Conservation (phyloP, 2,113 vertebrate species). For the Indicator maculatus region DNA sequence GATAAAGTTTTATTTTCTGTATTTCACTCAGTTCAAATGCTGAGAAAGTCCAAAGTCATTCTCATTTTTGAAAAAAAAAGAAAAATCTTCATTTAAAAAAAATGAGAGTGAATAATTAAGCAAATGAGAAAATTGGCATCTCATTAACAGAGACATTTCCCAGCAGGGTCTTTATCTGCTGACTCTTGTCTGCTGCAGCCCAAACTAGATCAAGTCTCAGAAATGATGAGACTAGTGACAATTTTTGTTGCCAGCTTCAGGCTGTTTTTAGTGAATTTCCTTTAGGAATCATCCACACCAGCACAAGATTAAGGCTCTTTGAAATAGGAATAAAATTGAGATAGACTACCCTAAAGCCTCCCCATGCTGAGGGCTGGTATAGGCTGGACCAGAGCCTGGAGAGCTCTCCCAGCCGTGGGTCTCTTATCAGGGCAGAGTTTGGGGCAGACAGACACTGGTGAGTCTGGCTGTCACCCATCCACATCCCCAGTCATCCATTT, state of each 20-base stretch:
- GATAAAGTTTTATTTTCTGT: background rate
- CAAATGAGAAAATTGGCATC: background rate
- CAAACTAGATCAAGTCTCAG: background rate
- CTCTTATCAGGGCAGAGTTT: background rate
- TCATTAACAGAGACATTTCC: background rate
- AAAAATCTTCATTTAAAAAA: background rate
- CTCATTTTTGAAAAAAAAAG: background rate
- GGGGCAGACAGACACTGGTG: background rate
- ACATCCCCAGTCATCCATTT: accelerated
- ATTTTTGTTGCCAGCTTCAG: background rate
- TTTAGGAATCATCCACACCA: background rate
- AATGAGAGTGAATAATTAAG: background rate
- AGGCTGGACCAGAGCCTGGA: background rate
- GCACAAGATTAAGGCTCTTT: background rate
- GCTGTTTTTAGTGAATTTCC: background rate
- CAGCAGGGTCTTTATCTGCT: background rate
- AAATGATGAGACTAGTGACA: background rate
- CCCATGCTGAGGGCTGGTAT: accelerated
- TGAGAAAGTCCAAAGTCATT: background rate
- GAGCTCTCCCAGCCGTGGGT: too few relatives aligned
- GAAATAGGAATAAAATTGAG: background rate
- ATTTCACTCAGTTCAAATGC: background rate
- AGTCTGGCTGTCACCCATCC: background rate
- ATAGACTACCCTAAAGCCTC: background rate
- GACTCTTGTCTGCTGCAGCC: background rate